phyloP scores from a whole-genome alignment of 2,888 invertebrate genomes.

The Meandrusa payeni region DNA sequence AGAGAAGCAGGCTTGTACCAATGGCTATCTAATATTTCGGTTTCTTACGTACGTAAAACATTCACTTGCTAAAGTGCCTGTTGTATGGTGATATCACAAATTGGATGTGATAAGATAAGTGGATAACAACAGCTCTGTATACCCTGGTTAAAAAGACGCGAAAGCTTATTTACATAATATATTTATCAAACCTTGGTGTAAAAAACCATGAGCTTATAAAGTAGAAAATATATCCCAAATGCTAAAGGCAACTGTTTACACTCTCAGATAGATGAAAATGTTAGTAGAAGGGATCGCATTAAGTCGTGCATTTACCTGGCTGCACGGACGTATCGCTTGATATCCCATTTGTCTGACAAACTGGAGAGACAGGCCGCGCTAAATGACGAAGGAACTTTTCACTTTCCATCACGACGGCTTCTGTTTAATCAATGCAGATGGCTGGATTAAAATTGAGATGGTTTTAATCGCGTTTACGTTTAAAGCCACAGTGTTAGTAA shows the following conservation, averaged over 20 bases:
- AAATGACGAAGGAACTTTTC: slow-evolving; percentile 42
- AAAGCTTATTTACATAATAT: too few species aligned
- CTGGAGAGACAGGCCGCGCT: slow-evolving; percentile 35
- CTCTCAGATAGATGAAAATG: slow-evolving; percentile 25
- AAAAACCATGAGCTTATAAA: slow-evolving; percentile 2
- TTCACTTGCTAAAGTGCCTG: too few species aligned
- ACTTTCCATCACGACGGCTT: slow-evolving; percentile 42
- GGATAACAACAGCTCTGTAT: too few species aligned
- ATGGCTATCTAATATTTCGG: too few species aligned
- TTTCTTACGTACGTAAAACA: too few species aligned
- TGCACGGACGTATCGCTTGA: slow-evolving; percentile 41
- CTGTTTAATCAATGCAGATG: slow-evolving; percentile 41
- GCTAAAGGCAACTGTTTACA: slow-evolving; percentile 20
- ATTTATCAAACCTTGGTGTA: too few species aligned
- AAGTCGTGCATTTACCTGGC: slow-evolving; percentile 45
- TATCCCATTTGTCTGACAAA: slow-evolving; percentile 54
- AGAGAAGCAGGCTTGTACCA: too few species aligned
- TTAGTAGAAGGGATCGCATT: slow-evolving; percentile 35
- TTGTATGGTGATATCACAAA: too few species aligned
- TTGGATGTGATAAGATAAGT: too few species aligned
- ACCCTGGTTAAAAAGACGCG: too few species aligned
- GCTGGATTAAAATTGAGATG: slow-evolving; percentile 7
- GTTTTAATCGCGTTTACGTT: slow-evolving; percentile 19
- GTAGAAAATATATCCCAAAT: slow-evolving; percentile 6
- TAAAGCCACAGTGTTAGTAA: too few species aligned